Evolutionary conservation across 2,888 invertebrate genomes (phyloP).

Genomic region (Plagodis pulveraria): DNA sequence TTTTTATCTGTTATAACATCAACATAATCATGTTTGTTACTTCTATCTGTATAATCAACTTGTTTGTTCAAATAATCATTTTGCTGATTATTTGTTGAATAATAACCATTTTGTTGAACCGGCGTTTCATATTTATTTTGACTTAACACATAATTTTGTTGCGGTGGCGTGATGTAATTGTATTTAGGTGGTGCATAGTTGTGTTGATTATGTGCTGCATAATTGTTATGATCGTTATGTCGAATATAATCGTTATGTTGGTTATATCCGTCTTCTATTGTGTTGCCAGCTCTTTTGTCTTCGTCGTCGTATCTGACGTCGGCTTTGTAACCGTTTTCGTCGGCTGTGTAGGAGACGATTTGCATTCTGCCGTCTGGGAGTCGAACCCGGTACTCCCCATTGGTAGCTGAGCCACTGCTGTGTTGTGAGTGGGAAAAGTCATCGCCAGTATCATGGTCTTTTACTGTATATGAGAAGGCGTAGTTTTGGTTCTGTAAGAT

Average conservation of each 20-base stretch:
- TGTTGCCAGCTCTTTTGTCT: conserved; percentile 43
- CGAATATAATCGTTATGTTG: conserved; percentile 27
- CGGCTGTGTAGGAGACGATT: conserved; percentile 88
- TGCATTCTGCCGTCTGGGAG: conserved; percentile 88
- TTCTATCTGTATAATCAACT: conserved; percentile 36
- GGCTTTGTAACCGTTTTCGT: conserved; percentile 88
- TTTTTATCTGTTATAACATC: conserved; percentile 26
- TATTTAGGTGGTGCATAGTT: conserved; percentile 24
- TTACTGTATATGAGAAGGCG: conserved; percentile 87
- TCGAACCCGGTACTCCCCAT: conserved; percentile 88
- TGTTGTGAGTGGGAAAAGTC: conserved; percentile 88
- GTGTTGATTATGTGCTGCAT: conserved; percentile 20
- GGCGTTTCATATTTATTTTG: conserved; percentile 11
- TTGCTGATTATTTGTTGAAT: conserved; percentile 14
- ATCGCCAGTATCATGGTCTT: conserved; percentile 86
- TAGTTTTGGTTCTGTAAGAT: conserved; percentile 79
- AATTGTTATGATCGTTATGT: conserved; percentile 14
- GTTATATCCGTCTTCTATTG: conserved; percentile 40
- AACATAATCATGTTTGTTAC: conserved; percentile 35
- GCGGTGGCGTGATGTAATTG: conserved; percentile 10
- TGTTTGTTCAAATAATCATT: conserved; percentile 28
- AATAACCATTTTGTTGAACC: conserved; percentile 21
- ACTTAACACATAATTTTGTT: conserved; percentile 11
- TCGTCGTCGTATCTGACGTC: conserved; percentile 86
- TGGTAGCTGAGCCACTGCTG: conserved; percentile 86